Evolutionary conservation across 2,888 invertebrate species (phyloP), one percentile per base, ranked within the genome.

Genomic region (Lycocerus yunnanus): DNA sequence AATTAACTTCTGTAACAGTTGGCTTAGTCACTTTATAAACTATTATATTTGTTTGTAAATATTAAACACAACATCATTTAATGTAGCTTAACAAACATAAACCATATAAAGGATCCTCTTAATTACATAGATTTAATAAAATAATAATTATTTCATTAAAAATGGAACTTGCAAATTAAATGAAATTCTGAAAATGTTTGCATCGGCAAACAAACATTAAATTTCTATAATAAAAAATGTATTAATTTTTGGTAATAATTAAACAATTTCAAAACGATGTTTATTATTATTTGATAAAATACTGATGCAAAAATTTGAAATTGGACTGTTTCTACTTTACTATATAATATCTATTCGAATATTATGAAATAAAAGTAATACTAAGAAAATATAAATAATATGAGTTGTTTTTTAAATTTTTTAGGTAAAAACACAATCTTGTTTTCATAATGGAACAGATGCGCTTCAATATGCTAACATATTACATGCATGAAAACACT

Each of bases 401-500:
- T 13, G 65, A 10, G 66, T 65, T 68, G 59, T 59, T 69, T 72
- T 65, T 66, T 69, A 68, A 68, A 58, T 68, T 59, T 69, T 75
- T 65, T 72, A 72, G 72, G 72, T 76, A 73, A 76, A 70, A 70
- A 70, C 66, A 73, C 69, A 72, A 73, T 73, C 73, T 24, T 76
- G 73, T 73, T 72, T 76, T 66, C 68, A 61, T 73, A 76, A 76
- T 76, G 68, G 70, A 72, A 73, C 76, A 76, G 76, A 76, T 76
- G 73, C 69, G 70, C 70, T 76, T 67, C 76, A 70, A 76, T 70
- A 76, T 76, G 76, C 75, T 67, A 73, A 73, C 73, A 70, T 73
- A 73, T 76, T 76, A 76, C 76, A 76, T 76, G 76, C 76, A 76
- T 73, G 76, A 73, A 66, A 76, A 76, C 76, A 67, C 73, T 73